A percentile compares a stretch with the other conserved stretches of the same genome.
phyloP scores from a whole-genome alignment of 2,113 vertebrate species.

The Salvelinus namaycush region DNA sequence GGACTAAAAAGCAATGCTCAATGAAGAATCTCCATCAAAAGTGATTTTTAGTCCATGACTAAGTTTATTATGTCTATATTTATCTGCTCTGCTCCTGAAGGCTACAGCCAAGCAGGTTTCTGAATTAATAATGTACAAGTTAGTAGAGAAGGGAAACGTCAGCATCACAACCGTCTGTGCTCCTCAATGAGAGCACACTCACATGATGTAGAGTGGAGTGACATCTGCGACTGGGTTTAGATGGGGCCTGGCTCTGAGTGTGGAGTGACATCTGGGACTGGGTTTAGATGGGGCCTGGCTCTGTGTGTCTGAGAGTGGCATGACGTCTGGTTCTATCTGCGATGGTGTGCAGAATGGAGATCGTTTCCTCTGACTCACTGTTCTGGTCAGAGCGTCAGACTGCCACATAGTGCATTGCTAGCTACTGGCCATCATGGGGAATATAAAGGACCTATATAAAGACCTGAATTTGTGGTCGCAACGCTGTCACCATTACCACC shows the following conservation, averaged over 20 bases:
- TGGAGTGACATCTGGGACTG: neutral
- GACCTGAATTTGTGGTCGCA: too few species aligned
- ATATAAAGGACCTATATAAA: too few species aligned
- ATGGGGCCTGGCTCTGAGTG: neutral
- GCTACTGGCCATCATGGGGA: too few species aligned
- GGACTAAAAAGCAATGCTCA: too few species aligned
- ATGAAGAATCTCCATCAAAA: neutral
- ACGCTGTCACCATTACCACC: too few species aligned
- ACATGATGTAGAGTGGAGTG: neutral
- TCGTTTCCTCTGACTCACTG: neutral
- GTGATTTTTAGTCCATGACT: neutral
- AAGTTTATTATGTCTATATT: constrained; percentile 8
- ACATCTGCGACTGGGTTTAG: neutral
- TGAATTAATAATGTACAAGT: constrained; percentile 14
- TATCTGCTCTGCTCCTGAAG: neutral
- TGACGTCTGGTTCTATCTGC: neutral
- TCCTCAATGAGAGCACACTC: neutral
- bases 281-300: neutral
- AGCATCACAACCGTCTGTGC: constrained; percentile 1
- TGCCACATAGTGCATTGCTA: neutral
- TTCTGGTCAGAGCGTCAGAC: neutral
- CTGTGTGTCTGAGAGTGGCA: neutral
- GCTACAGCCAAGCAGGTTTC: neutral
- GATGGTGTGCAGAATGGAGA: neutral
- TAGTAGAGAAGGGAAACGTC: neutral